Percentiles rank a stretch among this genome's conserved stretches.
Conservation (phyloP, 1,140 invertebrate species). For the Philopotamus ludificatus region DNA sequence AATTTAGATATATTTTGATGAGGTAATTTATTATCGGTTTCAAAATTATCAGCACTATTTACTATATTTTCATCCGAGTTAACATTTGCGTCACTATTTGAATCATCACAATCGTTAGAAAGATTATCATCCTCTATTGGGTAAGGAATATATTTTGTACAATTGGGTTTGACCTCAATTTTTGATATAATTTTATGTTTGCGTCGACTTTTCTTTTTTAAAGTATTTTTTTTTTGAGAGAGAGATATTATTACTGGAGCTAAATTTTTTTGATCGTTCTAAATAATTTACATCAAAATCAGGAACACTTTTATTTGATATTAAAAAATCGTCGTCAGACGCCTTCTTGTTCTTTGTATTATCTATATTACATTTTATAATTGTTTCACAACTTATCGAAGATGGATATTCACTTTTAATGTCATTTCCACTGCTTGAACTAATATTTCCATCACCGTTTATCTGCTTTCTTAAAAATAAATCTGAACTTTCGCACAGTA, state of each 20-base stretch:
- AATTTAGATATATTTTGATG: no score
- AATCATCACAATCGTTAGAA: constrained; percentile 6
- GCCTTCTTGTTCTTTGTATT: neutral
- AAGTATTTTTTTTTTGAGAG: constrained; percentile 15
- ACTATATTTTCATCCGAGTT: neutral
- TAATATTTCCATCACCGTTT: neutral
- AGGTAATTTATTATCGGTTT: no score
- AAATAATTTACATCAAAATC: neutral
- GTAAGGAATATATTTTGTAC: no score
- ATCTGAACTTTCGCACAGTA: constrained; percentile 49
- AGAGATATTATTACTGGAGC: no score
- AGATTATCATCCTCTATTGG: constrained; percentile 27
- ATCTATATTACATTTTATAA: neutral
- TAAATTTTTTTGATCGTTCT: no score
- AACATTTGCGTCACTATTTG: neutral
- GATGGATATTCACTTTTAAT: neutral
- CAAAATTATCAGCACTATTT: constrained; percentile 1
- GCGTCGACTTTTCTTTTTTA: constrained; percentile 17
- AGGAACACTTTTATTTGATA: neutral
- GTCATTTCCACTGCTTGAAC: neutral
- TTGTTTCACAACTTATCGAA: neutral
- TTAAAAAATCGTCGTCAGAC: neutral
- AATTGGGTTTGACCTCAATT: neutral
- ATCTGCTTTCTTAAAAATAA: constrained; percentile 40
- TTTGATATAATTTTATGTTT: neutral